A percentile compares a stretch with the other conserved stretches of the same genome.
Evolutionary conservation across 2,888 invertebrate species (phyloP).

Genomic region (Iphiclides podalirius): DNA sequence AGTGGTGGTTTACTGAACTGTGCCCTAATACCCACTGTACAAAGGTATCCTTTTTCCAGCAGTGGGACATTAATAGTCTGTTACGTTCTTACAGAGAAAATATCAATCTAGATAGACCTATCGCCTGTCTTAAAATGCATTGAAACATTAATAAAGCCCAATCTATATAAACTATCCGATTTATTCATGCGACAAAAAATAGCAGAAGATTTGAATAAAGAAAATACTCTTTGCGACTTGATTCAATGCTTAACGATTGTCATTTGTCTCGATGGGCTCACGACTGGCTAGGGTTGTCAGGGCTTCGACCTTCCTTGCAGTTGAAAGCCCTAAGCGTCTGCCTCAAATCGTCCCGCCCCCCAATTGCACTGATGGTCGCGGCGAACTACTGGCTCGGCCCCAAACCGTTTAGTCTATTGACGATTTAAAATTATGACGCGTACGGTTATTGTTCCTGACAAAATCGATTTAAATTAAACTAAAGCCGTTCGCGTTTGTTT

Average conservation of each 20-base stretch:
- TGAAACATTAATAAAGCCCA: too few species aligned
- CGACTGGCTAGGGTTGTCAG: neutral
- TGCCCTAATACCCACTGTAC: too few species aligned
- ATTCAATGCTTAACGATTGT: neutral
- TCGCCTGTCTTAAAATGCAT: too few species aligned
- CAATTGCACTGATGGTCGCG: slow-evolving; percentile 1
- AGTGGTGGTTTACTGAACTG: too few species aligned
- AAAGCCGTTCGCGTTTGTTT: neutral
- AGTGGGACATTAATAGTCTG: too few species aligned
- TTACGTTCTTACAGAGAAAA: too few species aligned
- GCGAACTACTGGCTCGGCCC: slow-evolving; percentile 11
- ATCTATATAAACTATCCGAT: too few species aligned
- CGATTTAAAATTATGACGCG: slow-evolving; percentile 15
- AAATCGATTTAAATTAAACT: slow-evolving; percentile 2
- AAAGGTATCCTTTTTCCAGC: too few species aligned
- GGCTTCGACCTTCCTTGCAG: neutral
- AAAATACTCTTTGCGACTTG: neutral
- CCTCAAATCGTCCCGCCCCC: slow-evolving; percentile 10
- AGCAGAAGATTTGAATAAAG: neutral
- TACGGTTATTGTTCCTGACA: neutral
- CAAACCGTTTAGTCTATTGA: slow-evolving; percentile 15
- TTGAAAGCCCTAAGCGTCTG: slow-evolving; percentile 1
- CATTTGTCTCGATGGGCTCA: neutral
- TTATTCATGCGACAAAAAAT: too few species aligned
- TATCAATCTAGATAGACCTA: too few species aligned